Evolutionary conservation across 2,797 vertebrate genomes (phyloP).

Genomic region (Kryptolebias ocellatus): DNA sequence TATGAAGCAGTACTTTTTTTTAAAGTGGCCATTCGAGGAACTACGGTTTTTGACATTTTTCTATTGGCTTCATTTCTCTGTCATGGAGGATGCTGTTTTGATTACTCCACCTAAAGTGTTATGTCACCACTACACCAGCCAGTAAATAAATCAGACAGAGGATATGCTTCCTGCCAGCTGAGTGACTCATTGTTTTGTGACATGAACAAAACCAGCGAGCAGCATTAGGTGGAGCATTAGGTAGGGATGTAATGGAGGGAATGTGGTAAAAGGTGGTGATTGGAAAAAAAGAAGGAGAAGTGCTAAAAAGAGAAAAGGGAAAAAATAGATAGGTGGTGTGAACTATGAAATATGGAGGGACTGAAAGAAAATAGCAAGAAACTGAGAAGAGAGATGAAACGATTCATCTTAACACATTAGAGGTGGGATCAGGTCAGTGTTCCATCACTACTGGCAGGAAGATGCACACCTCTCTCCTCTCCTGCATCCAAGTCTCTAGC

Average conservation of each 20-base stretch:
- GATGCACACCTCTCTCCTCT: constrained; percentile 55
- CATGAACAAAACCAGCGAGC: constrained; percentile 50
- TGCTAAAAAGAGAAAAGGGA: constrained; percentile 5
- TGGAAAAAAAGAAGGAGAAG: not conserved
- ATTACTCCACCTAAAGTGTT: not conserved
- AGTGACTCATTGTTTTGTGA: constrained; percentile 53
- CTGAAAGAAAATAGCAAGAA: constrained; percentile 19
- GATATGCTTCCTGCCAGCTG: constrained; percentile 29
- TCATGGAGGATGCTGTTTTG: not conserved
- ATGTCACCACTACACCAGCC: constrained; percentile 1
- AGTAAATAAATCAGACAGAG: constrained; percentile 47
- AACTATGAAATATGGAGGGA: constrained; percentile 25
- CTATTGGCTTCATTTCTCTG: not conserved
- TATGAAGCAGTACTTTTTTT: too few relatives aligned
- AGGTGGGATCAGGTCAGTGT: constrained; percentile 79
- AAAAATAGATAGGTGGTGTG: constrained; percentile 13
- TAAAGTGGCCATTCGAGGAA: not conserved
- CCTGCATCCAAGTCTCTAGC: constrained; percentile 52
- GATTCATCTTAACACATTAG: constrained; percentile 92
- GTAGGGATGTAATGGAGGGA: constrained; percentile 35
- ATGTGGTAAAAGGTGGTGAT: constrained; percentile 24
- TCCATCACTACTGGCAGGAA: constrained; percentile 91
- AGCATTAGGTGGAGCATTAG: constrained; percentile 43
- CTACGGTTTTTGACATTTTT: not conserved
- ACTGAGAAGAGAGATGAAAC: constrained; percentile 82